These are phyloP conservation scores for Trichogramma dendrolimi DNA, from an alignment of 2,888 invertebrate species.

Conservation along the genomic window DNA sequence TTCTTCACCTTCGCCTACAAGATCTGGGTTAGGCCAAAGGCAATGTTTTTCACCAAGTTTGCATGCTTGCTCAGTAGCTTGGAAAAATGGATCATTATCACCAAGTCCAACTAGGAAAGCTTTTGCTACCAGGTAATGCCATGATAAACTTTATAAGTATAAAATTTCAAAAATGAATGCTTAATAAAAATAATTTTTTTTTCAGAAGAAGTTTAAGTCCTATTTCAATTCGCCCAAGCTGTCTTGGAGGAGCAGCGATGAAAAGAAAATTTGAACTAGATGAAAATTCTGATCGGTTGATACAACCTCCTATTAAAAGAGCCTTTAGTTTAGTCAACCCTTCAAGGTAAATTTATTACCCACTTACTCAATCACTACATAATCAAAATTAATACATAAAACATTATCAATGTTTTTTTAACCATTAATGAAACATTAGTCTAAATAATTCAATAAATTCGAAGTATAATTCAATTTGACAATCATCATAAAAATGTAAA, in stretches of 20 bases:
- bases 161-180: neutral
- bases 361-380: neutral
- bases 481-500: no score
- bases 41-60: slow-evolving; percentile 59
- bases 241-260: slow-evolving; percentile 50
- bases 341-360: slow-evolving; percentile 40
- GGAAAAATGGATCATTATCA: slow-evolving; percentile 60
- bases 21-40: slow-evolving; percentile 52
- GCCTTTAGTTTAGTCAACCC: slow-evolving; percentile 47
- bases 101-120: slow-evolving; percentile 82
- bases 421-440: no score
- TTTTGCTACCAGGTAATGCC: slow-evolving; percentile 63
- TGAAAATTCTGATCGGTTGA: slow-evolving; percentile 49
- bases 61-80: slow-evolving; percentile 50
- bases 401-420: neutral
- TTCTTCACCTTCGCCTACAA: slow-evolving; percentile 63
- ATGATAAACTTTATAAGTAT: neutral
- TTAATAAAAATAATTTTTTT: slow-evolving; percentile 6
- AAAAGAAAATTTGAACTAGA: slow-evolving; percentile 66
- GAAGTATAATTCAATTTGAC: no score
- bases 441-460: no score
- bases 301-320: slow-evolving; percentile 49
- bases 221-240: slow-evolving; percentile 68
- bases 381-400: neutral
- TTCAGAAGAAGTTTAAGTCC: slow-evolving; percentile 77